These are phyloP conservation scores for Oxyruncus cristatus DNA, from an alignment of 2,113 vertebrate genomes.

Conservation along the genomic window DNA sequence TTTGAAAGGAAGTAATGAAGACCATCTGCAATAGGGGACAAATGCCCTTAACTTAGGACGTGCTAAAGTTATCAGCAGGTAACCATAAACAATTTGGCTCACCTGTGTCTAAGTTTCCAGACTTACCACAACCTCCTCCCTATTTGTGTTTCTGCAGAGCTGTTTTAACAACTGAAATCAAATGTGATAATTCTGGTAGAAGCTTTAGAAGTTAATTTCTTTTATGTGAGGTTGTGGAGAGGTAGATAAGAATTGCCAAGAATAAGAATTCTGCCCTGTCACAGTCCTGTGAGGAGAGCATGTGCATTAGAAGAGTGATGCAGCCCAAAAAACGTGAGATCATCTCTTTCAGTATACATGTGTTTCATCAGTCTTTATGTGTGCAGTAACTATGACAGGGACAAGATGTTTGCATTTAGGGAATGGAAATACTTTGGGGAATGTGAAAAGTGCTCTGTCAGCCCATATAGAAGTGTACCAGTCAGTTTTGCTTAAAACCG, in stretches of 20 bases:
- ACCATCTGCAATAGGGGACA: not conserved
- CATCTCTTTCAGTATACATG: not conserved
- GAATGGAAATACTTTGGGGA: not conserved
- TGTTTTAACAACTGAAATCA: not conserved
- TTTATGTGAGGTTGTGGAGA: not conserved
- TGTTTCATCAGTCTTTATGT: not conserved
- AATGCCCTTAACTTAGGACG: not conserved
- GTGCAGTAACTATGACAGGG: not conserved
- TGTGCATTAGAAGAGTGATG: not conserved
- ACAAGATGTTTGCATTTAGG: not conserved
- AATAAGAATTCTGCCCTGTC: not conserved
- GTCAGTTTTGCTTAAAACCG: not conserved
- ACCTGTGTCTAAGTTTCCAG: not conserved
- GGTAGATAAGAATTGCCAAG: too few relatives aligned
- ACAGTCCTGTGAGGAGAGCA: not conserved
- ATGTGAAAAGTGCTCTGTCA: not conserved
- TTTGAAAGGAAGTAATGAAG: not conserved
- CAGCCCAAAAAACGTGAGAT: not conserved
- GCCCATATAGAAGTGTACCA: not conserved
- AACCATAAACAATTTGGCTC: not conserved
- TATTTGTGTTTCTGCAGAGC: not conserved
- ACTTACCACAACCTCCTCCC: not conserved
- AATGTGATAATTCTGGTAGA: not conserved
- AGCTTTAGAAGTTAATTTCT: not conserved
- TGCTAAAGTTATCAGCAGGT: not conserved